Conservation (phyloP, 2,888 invertebrate genomes). For the Fissipunctia ypsillon region DNA sequence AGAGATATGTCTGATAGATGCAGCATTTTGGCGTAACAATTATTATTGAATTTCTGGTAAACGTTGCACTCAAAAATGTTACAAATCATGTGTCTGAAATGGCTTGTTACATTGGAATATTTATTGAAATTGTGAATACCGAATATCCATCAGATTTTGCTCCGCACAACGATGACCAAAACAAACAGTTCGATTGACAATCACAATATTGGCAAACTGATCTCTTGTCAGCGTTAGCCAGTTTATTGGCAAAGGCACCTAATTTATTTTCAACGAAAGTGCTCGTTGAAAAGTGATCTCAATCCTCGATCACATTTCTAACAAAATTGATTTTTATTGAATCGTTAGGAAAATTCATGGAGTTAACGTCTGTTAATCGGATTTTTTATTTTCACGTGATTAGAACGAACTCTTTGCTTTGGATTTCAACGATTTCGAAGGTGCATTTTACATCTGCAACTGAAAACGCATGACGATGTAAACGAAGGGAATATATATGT, state of each 20-base stretch:
- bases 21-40: not conserved
- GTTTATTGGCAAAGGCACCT: constrained; percentile 39
- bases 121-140: constrained; percentile 23
- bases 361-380: constrained; percentile 12
- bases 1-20: not conserved
- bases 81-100: not conserved
- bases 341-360: constrained; percentile 36
- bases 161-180: constrained; percentile 49
- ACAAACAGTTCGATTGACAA: constrained; percentile 59
- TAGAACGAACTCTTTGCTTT: constrained; percentile 4
- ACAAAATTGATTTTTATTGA: constrained; percentile 44
- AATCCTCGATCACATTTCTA: constrained; percentile 26
- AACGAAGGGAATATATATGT: not conserved
- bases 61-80: constrained; percentile 7
- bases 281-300: constrained; percentile 29
- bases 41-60: not conserved
- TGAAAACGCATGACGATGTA: not conserved
- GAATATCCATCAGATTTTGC: constrained; percentile 38
- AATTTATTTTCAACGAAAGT: constrained; percentile 27
- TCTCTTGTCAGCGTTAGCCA: constrained; percentile 41
- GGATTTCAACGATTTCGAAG: constrained; percentile 5
- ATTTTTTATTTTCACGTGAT: constrained; percentile 25
- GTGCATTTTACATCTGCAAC: not conserved
- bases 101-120: not conserved
- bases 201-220: constrained; percentile 56